Evolutionary conservation across 2,113 vertebrate species (phyloP).

Genomic region (Chinchilla lanigera): DNA sequence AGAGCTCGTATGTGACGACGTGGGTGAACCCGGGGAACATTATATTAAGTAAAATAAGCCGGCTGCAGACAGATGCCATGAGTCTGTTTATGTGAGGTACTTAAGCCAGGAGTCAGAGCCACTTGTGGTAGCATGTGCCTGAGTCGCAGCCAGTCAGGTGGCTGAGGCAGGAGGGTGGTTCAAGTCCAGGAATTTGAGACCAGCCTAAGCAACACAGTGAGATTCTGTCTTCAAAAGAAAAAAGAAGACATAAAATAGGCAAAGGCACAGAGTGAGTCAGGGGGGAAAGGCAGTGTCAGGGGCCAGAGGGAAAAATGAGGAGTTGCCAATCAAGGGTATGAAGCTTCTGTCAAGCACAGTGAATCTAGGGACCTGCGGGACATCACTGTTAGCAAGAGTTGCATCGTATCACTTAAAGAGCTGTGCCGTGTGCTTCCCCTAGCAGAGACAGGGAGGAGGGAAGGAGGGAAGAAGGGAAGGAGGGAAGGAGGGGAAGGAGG

Average conservation of each 20-base stretch:
- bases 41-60: background rate
- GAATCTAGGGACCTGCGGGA: background rate
- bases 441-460: background rate
- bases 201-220: background rate
- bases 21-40: background rate
- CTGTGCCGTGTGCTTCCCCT: background rate
- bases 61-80: background rate
- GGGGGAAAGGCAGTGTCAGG: background rate
- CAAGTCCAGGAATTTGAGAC: background rate
- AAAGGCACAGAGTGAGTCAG: background rate
- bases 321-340: too few species aligned
- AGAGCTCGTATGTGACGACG: background rate
- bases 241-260: background rate
- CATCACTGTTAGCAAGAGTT: background rate
- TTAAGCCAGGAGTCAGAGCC: background rate
- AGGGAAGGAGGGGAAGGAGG: background rate
- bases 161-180: background rate
- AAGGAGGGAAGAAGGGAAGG: background rate
- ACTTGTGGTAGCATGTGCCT: rapidly evolving
- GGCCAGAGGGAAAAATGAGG: background rate
- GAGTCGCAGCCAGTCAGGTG: background rate
- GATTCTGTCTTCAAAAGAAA: background rate
- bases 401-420: too few species aligned
- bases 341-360: background rate
- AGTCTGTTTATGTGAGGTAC: background rate